Base-by-base conservation (phyloP, 1,140 invertebrate species). In the Grapholita molesta region DNA sequence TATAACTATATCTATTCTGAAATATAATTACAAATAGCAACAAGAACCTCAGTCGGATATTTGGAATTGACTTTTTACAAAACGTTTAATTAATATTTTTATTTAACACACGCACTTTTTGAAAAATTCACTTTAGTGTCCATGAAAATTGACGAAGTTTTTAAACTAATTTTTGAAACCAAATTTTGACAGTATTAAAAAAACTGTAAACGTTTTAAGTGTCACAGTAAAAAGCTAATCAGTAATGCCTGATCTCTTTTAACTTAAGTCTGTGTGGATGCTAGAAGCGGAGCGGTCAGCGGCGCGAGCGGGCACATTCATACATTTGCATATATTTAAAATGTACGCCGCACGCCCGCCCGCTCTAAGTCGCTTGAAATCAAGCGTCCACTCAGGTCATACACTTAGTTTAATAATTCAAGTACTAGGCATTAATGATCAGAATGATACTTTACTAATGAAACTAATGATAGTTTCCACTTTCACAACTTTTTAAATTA, bases 31-130 rank as follows among this genome's bases (percentile, higher is more conserved):
- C n/a, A 61, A 72, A 67, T 57, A 69, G 70, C 77, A 80, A 76
- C 76, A 79, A 82, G 80, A 84, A 78, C 76, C 76, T 86, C 79
- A 86, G 77, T 83, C 77, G 61, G 77, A 74, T 75, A 76, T 79
- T 72, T 67, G 71, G 79, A 84, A 86, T 86, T 84, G 83, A 86
- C 55, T 61, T 61, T 61, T 61, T 61, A 61, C 55, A 61, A 61
- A 61, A 61, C 28, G 4, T 28, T n/a, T 61, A 11, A 6, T n/a
- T n/a, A n/a, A n/a, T n/a, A 65, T 18, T 23, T n/a, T 30, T 28
- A 28, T 1, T 32, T 28, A 57, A 24, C 12, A 28, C n/a, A 15
- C n/a, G n/a, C 25, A 61, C 55, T 32, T 55, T 33, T 24, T 42
- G 35, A n/a, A n/a, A 57, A 57, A 57, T 23, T 61, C 28, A 61